A percentile compares a stretch with the other conserved stretches of the same genome.
These are phyloP conservation scores for Epistrophe grossulariae DNA, from an alignment of 2,888 invertebrate genomes.

Conservation along the genomic window DNA sequence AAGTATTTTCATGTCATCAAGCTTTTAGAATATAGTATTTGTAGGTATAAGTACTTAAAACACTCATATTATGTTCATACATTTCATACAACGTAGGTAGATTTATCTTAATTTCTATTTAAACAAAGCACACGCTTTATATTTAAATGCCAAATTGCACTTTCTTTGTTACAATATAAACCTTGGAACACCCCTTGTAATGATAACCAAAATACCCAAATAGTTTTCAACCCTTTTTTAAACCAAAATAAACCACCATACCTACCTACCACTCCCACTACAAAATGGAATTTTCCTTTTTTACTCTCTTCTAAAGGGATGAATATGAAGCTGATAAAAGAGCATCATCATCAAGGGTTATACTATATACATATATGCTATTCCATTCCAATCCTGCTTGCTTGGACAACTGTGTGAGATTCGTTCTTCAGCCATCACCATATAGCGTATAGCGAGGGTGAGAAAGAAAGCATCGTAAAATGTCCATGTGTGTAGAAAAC, in stretches of 20 bases:
- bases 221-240: constrained; percentile 46
- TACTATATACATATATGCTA: neutral
- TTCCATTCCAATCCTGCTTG: constrained; percentile 44
- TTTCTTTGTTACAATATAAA: constrained; percentile 51
- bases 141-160: constrained; percentile 56
- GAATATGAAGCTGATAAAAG: constrained; percentile 57
- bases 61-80: neutral
- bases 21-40: too few species aligned
- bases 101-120: constrained; percentile 50
- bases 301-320: neutral
- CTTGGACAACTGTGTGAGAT: constrained; percentile 50
- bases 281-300: constrained; percentile 36
- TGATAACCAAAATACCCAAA: constrained; percentile 57
- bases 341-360: constrained; percentile 53
- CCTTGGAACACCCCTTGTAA: constrained; percentile 20
- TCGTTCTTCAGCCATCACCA: constrained; percentile 6
- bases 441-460: neutral
- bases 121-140: constrained; percentile 38
- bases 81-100: neutral
- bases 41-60: too few species aligned
- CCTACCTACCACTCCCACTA: constrained; percentile 16
- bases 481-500: constrained; percentile 56
- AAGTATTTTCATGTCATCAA: too few species aligned
- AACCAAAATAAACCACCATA: neutral
- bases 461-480: constrained; percentile 18